These are phyloP conservation scores for Drosophila nikananu DNA, from an alignment of 1,140 invertebrate species.

Conservation along the genomic window DNA sequence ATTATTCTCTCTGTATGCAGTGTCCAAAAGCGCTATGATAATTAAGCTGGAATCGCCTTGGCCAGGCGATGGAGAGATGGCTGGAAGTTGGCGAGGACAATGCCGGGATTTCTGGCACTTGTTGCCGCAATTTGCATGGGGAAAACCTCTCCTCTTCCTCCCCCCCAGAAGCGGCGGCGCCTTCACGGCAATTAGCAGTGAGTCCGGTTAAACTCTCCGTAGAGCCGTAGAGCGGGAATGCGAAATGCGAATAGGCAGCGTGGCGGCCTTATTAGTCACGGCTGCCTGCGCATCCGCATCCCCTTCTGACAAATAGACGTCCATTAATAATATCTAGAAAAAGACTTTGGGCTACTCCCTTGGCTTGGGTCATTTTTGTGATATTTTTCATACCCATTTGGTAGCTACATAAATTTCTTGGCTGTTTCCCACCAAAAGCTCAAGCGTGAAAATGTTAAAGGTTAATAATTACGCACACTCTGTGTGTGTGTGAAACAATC, in stretches of 20 bases:
- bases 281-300: constrained; percentile 65
- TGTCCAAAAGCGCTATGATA: constrained; percentile 72
- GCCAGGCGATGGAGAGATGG: constrained; percentile 11
- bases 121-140: constrained; percentile 77
- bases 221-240: constrained; percentile 27
- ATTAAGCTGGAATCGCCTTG: constrained; percentile 65
- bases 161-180: constrained; percentile 47
- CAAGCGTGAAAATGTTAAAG: constrained; percentile 82
- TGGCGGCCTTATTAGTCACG: constrained; percentile 71
- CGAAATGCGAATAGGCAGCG: constrained; percentile 30
- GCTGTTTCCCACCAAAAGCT: constrained; percentile 58
- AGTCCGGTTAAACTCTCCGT: constrained; percentile 59
- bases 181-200: constrained; percentile 79
- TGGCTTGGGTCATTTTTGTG: constrained; percentile 34
- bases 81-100: constrained; percentile 16
- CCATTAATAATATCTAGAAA: constrained; percentile 73
- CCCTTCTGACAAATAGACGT: constrained; percentile 71
- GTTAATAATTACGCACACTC: constrained; percentile 73
- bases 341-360: constrained; percentile 34
- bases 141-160: background rate
- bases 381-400: constrained; percentile 42
- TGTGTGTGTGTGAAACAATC: constrained; percentile 50
- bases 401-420: constrained; percentile 18
- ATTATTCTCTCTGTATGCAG: constrained; percentile 9
- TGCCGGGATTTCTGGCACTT: constrained; percentile 65